Conservation (phyloP, 2,113 vertebrate species). For the Chloroceryle aenea region DNA sequence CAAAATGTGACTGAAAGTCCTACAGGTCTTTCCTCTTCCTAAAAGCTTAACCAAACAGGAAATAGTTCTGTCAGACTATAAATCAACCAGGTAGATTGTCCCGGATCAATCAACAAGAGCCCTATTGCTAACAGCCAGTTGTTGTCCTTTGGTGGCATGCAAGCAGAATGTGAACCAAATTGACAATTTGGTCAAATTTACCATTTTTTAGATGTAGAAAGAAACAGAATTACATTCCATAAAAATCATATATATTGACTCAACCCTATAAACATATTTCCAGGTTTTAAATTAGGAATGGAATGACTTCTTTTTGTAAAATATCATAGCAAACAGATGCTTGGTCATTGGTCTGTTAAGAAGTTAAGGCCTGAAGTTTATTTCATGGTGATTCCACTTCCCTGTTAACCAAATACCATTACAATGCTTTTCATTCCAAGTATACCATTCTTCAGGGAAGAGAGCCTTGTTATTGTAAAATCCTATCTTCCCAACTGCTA, state of each 20-base stretch:
- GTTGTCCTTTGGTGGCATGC: fast-evolving
- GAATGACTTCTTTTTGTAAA: neutral
- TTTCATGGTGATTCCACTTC: neutral
- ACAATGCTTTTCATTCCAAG: neutral
- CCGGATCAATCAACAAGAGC: neutral
- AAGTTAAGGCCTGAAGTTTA: neutral
- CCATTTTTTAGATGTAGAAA: neutral
- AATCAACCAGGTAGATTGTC: neutral
- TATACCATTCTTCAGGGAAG: neutral
- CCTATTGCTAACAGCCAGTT: neutral
- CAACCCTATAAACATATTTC: neutral
- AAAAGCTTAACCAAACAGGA: neutral
- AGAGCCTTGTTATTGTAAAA: neutral
- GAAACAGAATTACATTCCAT: neutral
- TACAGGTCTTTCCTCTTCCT: neutral
- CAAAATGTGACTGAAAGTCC: neutral
- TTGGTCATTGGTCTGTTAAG: neutral
- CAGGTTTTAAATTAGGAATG: neutral
- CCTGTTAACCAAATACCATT: neutral
- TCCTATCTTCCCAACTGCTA: neutral
- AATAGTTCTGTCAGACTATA: neutral
- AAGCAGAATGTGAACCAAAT: neutral
- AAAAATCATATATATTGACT: neutral
- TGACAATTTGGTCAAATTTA: neutral
- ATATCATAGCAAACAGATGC: neutral